Base-by-base conservation (phyloP, 2,888 invertebrate species). In the Colostygia pectinataria region DNA sequence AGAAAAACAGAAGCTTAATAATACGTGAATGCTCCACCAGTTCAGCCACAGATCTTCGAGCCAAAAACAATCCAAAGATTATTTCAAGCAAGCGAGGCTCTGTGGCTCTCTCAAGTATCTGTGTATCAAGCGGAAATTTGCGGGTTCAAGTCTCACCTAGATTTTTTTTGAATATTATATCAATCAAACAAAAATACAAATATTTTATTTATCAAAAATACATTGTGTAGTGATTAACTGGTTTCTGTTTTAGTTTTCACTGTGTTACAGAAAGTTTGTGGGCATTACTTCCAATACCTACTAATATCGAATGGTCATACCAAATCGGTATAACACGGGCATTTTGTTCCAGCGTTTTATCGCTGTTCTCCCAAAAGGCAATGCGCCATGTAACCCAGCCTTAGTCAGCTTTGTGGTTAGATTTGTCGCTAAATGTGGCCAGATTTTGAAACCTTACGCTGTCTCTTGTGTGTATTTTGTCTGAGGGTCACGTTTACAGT, bases 311-410 rank as follows among this genome's bases (percentile, higher is more conserved):
- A 51, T 45, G 46, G 32, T 52, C 34, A 47, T 18, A 47, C 52
- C 46, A 47, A 46, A 52, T 38, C 38, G 42, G 46, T 52, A 34
- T 20, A 45, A 39, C 46, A 46, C 52, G 46, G 18, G 13, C 42
- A 48, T 23, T 52, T 38, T 52, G 46, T 46, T 45, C 23, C 14
- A 28, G 6, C 32, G 42, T 38, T 47, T 45, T 42, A 38, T 46
- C 18, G 32, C 40, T 28, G 32, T 29, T 14, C 9, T 29, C 37
- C 46, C 24, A 37, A 42, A 46, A 46, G 46, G 51, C 32, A 32
- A 41, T 33, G 34, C 34, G 20, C 38, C 41, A 9, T 52, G 38
- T 52, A 38, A 41, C 41, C 14, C 34, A 13, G 9, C 27, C 14
- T 20, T 25, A 15, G 33, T 36, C 37, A 15, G 27, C 31, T 23